phyloP scores from a whole-genome alignment of 2,113 vertebrate species.

The Microtus ochrogaster region DNA sequence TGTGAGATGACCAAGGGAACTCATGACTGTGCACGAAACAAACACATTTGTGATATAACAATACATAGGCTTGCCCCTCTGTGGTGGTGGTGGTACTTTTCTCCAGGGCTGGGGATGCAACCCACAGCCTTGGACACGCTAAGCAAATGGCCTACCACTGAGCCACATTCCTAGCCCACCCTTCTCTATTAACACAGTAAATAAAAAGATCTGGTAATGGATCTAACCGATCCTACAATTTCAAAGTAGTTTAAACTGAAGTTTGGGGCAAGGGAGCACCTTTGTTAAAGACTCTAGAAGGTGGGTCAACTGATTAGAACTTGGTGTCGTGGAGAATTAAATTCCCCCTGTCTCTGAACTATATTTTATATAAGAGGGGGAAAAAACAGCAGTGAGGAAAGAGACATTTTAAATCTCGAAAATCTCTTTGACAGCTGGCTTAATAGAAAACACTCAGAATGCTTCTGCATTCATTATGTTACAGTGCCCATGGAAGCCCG shows the following conservation, averaged over 20 bases:
- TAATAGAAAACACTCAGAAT: background rate
- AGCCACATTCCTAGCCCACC: background rate
- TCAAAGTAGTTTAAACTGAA: slow-evolving; percentile 36
- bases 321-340: background rate
- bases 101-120: background rate
- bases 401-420: background rate
- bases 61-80: background rate
- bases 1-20: slow-evolving; percentile 39
- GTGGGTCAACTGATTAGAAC: background rate
- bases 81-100: background rate
- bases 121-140: background rate
- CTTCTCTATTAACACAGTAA: slow-evolving; percentile 20
- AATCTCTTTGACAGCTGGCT: background rate
- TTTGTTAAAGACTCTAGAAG: background rate
- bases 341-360: background rate
- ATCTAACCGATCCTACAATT: background rate
- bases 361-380: background rate
- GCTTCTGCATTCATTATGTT: background rate
- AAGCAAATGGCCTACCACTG: background rate
- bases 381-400: background rate
- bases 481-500: background rate
- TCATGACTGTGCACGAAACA: background rate
- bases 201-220: background rate
- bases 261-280: fast-evolving
- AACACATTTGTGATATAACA: background rate